Conservation (phyloP, 2,888 invertebrate species). For the Caenorhabditis virilis region DNA sequence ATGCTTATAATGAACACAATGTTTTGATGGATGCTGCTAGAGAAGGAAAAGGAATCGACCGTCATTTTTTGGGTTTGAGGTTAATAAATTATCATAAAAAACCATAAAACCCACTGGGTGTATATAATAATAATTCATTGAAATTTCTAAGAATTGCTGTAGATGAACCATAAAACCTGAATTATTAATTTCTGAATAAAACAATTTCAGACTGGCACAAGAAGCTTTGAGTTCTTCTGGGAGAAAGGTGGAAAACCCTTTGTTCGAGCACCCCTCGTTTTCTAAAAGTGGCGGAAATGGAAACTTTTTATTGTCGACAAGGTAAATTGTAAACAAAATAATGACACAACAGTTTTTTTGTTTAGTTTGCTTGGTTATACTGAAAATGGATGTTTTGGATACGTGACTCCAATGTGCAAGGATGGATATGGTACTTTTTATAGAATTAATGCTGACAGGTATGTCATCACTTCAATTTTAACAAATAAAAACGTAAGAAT, state of each 20-base stretch:
- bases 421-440: slow-evolving; percentile 77
- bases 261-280: slow-evolving; percentile 23
- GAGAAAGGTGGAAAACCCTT: slow-evolving; percentile 3
- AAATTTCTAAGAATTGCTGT: no score
- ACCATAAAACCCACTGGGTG: no score
- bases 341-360: background rate
- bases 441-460: slow-evolving; percentile 70
- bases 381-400: slow-evolving; percentile 71
- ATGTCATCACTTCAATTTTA: background rate
- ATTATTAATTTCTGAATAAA: background rate
- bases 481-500: background rate
- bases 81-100: background rate
- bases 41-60: slow-evolving; percentile 41
- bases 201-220: slow-evolving; percentile 19
- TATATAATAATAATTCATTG: no score
- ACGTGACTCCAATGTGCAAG: slow-evolving; percentile 75
- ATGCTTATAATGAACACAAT: slow-evolving; percentile 47
- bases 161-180: no score
- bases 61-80: slow-evolving; percentile 38
- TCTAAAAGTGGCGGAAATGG: slow-evolving; percentile 35
- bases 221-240: slow-evolving; percentile 2
- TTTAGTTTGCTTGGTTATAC: slow-evolving; percentile 46
- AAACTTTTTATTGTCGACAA: slow-evolving; percentile 41
- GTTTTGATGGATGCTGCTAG: slow-evolving; percentile 36
- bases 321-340: slow-evolving; percentile 12